phyloP scores from a whole-genome alignment of 2,888 invertebrate species.

The Junonia oenone region DNA sequence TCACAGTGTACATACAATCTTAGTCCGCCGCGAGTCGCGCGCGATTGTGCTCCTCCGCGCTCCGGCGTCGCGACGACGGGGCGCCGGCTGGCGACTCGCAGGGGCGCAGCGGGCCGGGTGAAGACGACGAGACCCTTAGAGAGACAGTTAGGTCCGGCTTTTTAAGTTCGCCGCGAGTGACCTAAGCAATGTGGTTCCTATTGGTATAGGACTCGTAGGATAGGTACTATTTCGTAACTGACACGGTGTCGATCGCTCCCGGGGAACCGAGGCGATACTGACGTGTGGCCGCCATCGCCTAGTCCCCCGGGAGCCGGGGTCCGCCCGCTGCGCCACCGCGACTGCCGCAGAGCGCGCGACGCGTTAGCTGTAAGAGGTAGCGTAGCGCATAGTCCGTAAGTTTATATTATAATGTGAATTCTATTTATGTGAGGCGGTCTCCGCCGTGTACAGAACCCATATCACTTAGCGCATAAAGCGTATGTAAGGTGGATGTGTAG shows the following conservation, averaged over 20 bases:
- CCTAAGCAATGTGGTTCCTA: not conserved
- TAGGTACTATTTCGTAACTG: not conserved
- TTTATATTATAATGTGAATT: constrained; percentile 38
- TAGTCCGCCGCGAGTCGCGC: constrained; percentile 26
- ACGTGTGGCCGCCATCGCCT: not conserved
- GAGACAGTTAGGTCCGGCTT: not conserved
- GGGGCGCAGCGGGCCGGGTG: not conserved
- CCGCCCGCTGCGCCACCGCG: not conserved
- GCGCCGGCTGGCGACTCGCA: not conserved
- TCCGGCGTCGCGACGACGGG: constrained; percentile 13
- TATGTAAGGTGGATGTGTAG: constrained; percentile 72
- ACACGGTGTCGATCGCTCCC: not conserved
- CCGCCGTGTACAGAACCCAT: constrained; percentile 62
- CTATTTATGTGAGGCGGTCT: constrained; percentile 39
- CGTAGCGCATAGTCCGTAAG: constrained; percentile 30
- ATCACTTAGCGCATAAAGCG: constrained; percentile 66
- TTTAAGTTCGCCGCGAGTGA: not conserved
- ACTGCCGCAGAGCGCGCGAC: constrained; percentile 13
- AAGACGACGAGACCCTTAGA: not conserved
- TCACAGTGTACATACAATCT: constrained; percentile 31
- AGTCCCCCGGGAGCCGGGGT: not conserved
- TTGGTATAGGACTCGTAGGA: not conserved
- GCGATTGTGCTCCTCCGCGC: not conserved
- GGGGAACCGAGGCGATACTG: not conserved
- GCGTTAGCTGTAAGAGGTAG: constrained; percentile 20